Percentiles rank a stretch among this genome's conserved stretches.
Conservation (phyloP, 37 sponge, comb jelly and placozoan species). For the Beroe ovata region DNA sequence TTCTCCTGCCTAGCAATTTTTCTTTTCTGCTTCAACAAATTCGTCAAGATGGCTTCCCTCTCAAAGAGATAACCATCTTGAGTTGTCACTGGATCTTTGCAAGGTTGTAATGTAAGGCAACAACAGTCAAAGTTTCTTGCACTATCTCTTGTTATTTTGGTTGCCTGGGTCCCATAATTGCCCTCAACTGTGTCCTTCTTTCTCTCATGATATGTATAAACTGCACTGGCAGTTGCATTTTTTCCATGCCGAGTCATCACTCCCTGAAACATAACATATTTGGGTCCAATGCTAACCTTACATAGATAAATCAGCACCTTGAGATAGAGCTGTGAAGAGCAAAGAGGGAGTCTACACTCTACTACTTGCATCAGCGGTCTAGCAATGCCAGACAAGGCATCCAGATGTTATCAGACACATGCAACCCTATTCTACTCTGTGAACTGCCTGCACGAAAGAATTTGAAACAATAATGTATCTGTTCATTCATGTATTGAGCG, state of each 20-base stretch:
- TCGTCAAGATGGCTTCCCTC: conserved; percentile 88
- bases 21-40: conserved; percentile 88
- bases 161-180: conserved; percentile 74
- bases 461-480: too few relatives aligned
- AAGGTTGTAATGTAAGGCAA: conserved; percentile 87
- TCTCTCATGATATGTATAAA: conserved; percentile 91
- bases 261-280: too few relatives aligned
- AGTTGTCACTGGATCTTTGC: conserved; percentile 90
- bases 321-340: too few relatives aligned
- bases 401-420: too few relatives aligned
- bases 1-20: conserved; percentile 80
- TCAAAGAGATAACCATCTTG: conserved; percentile 92
- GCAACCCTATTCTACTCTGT: too few relatives aligned
- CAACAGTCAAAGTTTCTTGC: conserved; percentile 87
- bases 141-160: conserved; percentile 71
- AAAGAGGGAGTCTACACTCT: too few relatives aligned
- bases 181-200: conserved; percentile 82
- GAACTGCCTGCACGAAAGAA: too few relatives aligned
- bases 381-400: too few relatives aligned
- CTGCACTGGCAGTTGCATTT: conserved; percentile 89
- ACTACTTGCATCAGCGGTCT: too few relatives aligned
- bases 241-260: conserved; percentile 92
- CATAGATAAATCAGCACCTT: too few relatives aligned
- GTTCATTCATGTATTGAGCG: too few relatives aligned
- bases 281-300: too few relatives aligned